Evolutionary conservation across 2,797 vertebrate genomes (phyloP).

Genomic region (Rhabdomys pumilio): DNA sequence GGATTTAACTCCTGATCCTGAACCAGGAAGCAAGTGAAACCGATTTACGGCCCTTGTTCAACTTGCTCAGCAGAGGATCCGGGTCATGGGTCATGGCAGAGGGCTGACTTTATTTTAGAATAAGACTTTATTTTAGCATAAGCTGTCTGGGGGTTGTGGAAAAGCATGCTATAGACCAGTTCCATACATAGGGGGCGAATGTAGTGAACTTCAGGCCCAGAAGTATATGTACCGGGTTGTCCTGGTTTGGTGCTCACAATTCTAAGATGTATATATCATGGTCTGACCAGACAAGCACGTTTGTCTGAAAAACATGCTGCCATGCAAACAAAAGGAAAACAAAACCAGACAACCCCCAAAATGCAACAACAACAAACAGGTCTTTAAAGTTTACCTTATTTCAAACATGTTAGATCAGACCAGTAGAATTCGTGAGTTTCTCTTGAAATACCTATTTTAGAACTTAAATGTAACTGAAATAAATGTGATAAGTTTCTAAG

Average conservation of each 20-base stretch:
- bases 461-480: conserved; percentile 37
- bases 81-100: background rate
- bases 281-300: background rate
- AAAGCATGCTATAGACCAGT: background rate
- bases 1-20: background rate
- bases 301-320: background rate
- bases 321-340: background rate
- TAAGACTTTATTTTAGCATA: background rate
- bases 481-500: background rate
- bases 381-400: background rate
- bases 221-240: background rate
- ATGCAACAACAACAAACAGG: background rate
- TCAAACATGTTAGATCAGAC: background rate
- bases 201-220: background rate
- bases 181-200: background rate
- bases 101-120: background rate
- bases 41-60: background rate
- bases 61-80: background rate
- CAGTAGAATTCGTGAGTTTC: background rate
- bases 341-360: background rate
- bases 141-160: background rate
- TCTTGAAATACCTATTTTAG: conserved; percentile 13
- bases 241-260: background rate
- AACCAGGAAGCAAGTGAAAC: background rate
- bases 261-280: background rate